Percentiles rank a stretch among this genome's conserved stretches.
Evolutionary conservation across 2,113 vertebrate genomes (phyloP).

Genomic region (Antennarius striatus): DNA sequence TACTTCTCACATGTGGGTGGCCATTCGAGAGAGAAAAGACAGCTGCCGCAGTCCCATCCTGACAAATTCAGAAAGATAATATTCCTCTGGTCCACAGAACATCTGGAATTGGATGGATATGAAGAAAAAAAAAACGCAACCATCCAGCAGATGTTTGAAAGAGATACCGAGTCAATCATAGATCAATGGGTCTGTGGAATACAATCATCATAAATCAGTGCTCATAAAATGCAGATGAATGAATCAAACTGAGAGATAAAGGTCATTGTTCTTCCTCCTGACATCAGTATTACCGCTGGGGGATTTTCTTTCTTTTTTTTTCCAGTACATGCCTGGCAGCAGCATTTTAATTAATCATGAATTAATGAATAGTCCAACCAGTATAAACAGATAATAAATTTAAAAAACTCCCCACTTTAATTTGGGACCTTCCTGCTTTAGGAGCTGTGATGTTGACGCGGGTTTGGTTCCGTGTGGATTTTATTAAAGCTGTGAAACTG

Average conservation of each 20-base stretch:
- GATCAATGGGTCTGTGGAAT: background rate
- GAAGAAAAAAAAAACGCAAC: background rate
- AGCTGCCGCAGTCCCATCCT: background rate
- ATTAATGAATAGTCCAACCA: too few species aligned
- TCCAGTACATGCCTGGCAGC: background rate
- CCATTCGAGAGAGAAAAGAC: background rate
- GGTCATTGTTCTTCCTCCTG: background rate
- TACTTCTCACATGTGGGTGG: background rate
- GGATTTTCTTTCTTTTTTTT: too few species aligned
- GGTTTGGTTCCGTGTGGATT: too few species aligned
- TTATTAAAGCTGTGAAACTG: too few species aligned
- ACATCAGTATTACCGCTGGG: background rate
- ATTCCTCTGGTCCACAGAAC: background rate
- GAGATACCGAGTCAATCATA: background rate
- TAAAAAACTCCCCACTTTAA: too few species aligned
- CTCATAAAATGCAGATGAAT: background rate
- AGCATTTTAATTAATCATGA: too few species aligned
- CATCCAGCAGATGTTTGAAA: background rate
- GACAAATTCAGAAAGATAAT: constrained; percentile 1
- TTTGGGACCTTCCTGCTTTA: too few species aligned
- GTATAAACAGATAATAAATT: too few species aligned
- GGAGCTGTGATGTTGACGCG: too few species aligned
- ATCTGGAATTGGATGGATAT: constrained; percentile 15
- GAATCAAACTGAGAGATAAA: background rate
- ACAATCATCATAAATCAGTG: background rate